A percentile compares a stretch with the other conserved stretches of the same genome.
Conservation (phyloP, 1,140 invertebrate species). For the Thrips palmi region DNA sequence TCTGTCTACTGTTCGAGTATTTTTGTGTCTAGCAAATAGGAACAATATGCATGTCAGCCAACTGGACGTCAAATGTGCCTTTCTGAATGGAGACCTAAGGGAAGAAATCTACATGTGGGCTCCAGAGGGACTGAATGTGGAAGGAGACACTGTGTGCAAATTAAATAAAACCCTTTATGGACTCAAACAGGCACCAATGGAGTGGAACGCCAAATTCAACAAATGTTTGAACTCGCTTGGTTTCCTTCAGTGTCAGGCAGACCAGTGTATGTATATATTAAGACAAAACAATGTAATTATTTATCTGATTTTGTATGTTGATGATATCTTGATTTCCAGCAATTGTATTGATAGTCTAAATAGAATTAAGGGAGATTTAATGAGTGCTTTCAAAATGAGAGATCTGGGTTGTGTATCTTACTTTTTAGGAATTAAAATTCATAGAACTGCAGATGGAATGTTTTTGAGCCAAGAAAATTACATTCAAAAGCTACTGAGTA, state of each 20-base stretch:
- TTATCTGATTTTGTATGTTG: slow-evolving; percentile 12
- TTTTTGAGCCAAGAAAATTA: slow-evolving; percentile 6
- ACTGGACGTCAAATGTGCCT: slow-evolving; percentile 23
- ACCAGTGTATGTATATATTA: slow-evolving; percentile 9
- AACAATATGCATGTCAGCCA: slow-evolving; percentile 18
- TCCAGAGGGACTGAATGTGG: slow-evolving; percentile 10
- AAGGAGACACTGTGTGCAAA: too few species aligned
- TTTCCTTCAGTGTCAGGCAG: slow-evolving; percentile 8
- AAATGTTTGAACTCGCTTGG: slow-evolving; percentile 4
- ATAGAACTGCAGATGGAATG: slow-evolving; percentile 9
- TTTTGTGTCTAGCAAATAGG: slow-evolving; percentile 17
- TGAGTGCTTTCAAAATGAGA: slow-evolving; percentile 7
- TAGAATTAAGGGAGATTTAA: slow-evolving; percentile 7
- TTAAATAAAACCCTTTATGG: slow-evolving; percentile 11
- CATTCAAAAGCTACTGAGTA: slow-evolving; percentile 1
- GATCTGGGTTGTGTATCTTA: slow-evolving; percentile 10
- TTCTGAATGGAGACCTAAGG: slow-evolving; percentile 22
- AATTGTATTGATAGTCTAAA: slow-evolving; percentile 1
- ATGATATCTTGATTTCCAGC: slow-evolving; percentile 11
- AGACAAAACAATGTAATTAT: not conserved
- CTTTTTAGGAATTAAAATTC: slow-evolving; percentile 12
- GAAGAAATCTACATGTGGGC: slow-evolving; percentile 22
- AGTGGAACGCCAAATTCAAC: slow-evolving; percentile 11
- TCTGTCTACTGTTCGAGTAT: slow-evolving; percentile 16
- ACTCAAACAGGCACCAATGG: slow-evolving; percentile 10